phyloP scores from a whole-genome alignment of 2,113 vertebrate genomes.

The Butorides virescens region DNA sequence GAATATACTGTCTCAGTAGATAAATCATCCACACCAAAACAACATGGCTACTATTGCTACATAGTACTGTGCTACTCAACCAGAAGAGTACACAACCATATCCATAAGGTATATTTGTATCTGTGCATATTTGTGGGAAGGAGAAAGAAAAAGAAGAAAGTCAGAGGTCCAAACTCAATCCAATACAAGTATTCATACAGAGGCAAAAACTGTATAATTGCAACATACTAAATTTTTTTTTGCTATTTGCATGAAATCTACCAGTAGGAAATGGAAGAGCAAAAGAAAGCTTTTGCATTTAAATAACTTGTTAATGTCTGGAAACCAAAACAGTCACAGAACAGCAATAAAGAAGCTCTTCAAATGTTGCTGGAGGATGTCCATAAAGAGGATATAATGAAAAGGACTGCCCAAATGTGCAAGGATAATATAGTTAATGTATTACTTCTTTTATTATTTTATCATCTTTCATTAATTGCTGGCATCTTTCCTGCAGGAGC shows the following conservation, averaged over 20 bases:
- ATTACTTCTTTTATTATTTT: conserved; percentile 82
- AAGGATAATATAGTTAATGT: conserved; percentile 77
- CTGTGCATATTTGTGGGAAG: background rate
- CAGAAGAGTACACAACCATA: background rate
- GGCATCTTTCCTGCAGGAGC: conserved; percentile 68
- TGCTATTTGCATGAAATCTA: background rate
- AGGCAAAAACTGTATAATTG: background rate
- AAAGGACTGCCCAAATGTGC: conserved; percentile 71
- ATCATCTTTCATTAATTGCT: conserved; percentile 82
- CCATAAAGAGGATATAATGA: conserved; percentile 75
- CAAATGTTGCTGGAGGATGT: conserved; percentile 62
- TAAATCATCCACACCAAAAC: background rate
- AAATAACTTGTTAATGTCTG: conserved; percentile 48
- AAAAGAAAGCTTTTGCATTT: background rate
- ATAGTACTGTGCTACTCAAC: background rate
- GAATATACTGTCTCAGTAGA: background rate
- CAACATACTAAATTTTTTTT: background rate
- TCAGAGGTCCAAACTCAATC: background rate
- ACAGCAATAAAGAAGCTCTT: conserved; percentile 66
- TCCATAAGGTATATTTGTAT: background rate
- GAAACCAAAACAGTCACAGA: conserved; percentile 59
- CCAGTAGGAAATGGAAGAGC: background rate
- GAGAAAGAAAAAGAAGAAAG: background rate
- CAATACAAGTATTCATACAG: background rate
- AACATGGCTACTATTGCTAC: background rate